These are phyloP conservation scores for Parochlus steinenii DNA, from an alignment of 2,888 invertebrate species.

Conservation along the genomic window DNA sequence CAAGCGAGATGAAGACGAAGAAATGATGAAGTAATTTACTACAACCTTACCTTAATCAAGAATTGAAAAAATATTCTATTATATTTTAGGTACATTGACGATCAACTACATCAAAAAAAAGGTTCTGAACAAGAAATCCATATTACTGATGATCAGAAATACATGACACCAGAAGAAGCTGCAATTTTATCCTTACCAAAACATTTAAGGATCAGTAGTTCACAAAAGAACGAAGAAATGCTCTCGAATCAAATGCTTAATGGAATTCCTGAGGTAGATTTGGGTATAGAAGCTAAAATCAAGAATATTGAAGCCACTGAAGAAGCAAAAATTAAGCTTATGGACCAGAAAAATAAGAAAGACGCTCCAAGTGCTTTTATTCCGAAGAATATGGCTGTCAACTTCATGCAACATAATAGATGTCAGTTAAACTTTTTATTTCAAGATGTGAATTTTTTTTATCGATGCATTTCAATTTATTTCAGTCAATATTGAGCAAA, in stretches of 20 bases:
- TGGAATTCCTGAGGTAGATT: constrained; percentile 97
- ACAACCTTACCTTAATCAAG: constrained; percentile 1
- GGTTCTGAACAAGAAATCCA: constrained; percentile 34
- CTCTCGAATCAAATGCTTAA: constrained; percentile 99
- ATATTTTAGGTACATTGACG: constrained; percentile 52
- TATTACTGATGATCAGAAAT: constrained; percentile 34
- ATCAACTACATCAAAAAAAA: constrained; percentile 73
- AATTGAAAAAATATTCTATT: constrained; percentile 2
- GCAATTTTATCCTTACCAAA: constrained; percentile 80
- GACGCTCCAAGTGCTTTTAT: constrained; percentile 91
- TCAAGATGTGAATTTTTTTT: constrained; percentile 10
- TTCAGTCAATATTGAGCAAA: constrained; percentile 70
- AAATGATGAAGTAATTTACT: constrained; percentile 72
- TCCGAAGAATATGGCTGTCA: constrained; percentile 95
- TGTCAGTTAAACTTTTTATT: constrained; percentile 39
- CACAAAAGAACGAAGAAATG: constrained; percentile 90
- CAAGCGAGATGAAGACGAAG: constrained; percentile 94
- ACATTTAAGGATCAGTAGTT: constrained; percentile 68
- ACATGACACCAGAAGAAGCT: constrained; percentile 77
- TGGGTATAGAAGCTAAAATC: constrained; percentile 98
- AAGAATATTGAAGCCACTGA: constrained; percentile 98
- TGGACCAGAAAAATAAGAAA: constrained; percentile 80
- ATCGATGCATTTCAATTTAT: constrained; percentile 16
- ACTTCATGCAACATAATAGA: constrained; percentile 94
- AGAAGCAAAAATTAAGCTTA: constrained; percentile 86